Evolutionary conservation across 1,140 invertebrate species (phyloP), one percentile per base, ranked within the genome.

Genomic region (Lutraria rhynchaena): DNA sequence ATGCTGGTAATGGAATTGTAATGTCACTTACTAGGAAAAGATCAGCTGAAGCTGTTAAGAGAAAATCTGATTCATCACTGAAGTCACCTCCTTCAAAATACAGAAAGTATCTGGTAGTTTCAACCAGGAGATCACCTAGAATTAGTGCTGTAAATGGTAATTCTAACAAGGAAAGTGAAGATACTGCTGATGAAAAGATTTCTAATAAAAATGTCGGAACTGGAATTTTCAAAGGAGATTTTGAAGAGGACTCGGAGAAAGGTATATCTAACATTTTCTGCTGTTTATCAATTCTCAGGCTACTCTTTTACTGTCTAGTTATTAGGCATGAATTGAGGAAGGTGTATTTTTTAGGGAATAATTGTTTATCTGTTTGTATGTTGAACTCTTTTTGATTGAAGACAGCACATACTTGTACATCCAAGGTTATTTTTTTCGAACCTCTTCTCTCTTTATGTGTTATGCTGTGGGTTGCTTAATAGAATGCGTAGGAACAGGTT

Each of bases 1-100:
- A 24, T 1, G 15, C 19, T 49, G 63, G 63, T 15, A 67, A 67
- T 67, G 63, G 63, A 31, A 67, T 67, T 51, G 44, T 51, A 2
- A 24, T 67, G 1, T 67, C 63, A 22, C 37, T 67, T n/a, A 67
- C 41, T 33, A 65, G 41, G 27, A 65, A 46, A 19, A 33, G 22
- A 17, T 44, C n/a, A 65, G 31, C 17, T 3, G 46, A 41, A 19
- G 13, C 41, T 29, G 31, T 19, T 46, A 67, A 49, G n/a, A 29
- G 63, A 29, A 67, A 67, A 24, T 27, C 1, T 13, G 22, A 37
- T 11, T 0, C 3, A 2, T 49, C 37, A 24, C 17, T 41, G 17
- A 46, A 49, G 19, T 27, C n/a, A 11, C 31, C 24, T 67, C 41
- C 41, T 51, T 67, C 44, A 46, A 67, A 67, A 19, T 17, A 46